phyloP scores from a whole-genome alignment of 2,888 invertebrate genomes.

The Conchocele bisecta region DNA sequence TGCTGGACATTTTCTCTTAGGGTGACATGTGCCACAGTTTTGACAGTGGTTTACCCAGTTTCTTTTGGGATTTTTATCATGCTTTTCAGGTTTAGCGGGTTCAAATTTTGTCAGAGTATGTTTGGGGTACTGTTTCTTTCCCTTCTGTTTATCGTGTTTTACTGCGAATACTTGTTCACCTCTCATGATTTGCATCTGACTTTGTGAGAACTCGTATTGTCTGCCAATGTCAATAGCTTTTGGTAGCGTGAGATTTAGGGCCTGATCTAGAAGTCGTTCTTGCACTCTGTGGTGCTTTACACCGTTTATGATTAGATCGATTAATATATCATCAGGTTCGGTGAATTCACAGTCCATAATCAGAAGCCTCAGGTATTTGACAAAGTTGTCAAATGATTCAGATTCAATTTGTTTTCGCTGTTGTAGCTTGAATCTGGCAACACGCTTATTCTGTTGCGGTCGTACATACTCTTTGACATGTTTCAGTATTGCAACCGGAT shows the following conservation, averaged over 20 bases:
- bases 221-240: conserved; percentile 45
- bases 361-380: conserved; percentile 45
- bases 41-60: no score
- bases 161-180: conserved; percentile 25
- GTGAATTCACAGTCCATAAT: conserved; percentile 52
- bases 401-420: conserved; percentile 49
- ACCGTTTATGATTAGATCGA: conserved; percentile 38
- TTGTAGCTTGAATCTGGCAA: conserved; percentile 41
- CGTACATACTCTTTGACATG: conserved; percentile 35
- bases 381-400: conserved; percentile 52
- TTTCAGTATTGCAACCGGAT: conserved; percentile 29
- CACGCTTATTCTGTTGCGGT: conserved; percentile 50
- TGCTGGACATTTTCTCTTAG: neutral
- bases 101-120: neutral
- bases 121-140: neutral
- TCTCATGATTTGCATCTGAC: conserved; percentile 39
- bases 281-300: conserved; percentile 37
- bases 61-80: no score
- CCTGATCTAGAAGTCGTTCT: conserved; percentile 40
- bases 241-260: conserved; percentile 22
- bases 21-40: neutral
- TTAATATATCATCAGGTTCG: conserved; percentile 37
- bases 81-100: no score
- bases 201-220: conserved; percentile 42
- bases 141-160: neutral